These are phyloP conservation scores for Tamandua tetradactyla DNA, from an alignment of 2,797 vertebrate species.

Conservation along the genomic window DNA sequence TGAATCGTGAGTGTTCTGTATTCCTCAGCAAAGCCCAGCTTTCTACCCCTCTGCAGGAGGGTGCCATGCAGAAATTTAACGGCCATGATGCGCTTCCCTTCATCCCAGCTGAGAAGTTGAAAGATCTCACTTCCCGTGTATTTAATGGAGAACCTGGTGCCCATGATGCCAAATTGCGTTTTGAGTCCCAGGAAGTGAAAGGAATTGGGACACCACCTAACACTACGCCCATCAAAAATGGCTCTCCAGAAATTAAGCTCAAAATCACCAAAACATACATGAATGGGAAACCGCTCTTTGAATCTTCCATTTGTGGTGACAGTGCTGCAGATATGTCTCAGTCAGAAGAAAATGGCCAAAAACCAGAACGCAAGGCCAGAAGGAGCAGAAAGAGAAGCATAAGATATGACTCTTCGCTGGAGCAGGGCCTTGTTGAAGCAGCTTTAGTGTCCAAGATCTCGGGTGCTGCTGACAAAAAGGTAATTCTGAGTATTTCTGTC, in stretches of 20 bases:
- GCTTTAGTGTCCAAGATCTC: constrained; percentile 80
- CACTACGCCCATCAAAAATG: constrained; percentile 89
- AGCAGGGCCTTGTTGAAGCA: constrained; percentile 83
- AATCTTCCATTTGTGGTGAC: constrained; percentile 91
- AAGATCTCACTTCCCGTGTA: constrained; percentile 94
- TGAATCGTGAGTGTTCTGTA: constrained; percentile 91
- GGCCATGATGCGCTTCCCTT: constrained; percentile 89
- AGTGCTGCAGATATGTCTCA: constrained; percentile 83
- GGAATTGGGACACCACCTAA: constrained; percentile 89
- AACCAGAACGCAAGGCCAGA: constrained; percentile 79
- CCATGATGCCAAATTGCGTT: constrained; percentile 88
- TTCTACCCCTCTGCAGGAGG: constrained; percentile 92
- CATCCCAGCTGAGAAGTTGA: constrained; percentile 90
- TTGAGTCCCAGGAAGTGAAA: constrained; percentile 90
- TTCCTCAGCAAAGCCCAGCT: constrained; percentile 94
- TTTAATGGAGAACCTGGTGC: constrained; percentile 95
- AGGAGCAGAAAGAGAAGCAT: constrained; percentile 89
- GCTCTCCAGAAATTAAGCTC: constrained; percentile 92
- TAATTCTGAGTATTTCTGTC: constrained; percentile 52
- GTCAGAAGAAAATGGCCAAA: constrained; percentile 82
- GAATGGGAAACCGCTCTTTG: constrained; percentile 90
- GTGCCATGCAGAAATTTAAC: constrained; percentile 93
- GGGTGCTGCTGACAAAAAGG: constrained; percentile 83
- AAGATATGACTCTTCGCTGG: constrained; percentile 88
- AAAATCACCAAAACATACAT: constrained; percentile 94